Evolutionary conservation across 2,797 vertebrate genomes (phyloP).

Genomic region (Heterohyrax brucei): DNA sequence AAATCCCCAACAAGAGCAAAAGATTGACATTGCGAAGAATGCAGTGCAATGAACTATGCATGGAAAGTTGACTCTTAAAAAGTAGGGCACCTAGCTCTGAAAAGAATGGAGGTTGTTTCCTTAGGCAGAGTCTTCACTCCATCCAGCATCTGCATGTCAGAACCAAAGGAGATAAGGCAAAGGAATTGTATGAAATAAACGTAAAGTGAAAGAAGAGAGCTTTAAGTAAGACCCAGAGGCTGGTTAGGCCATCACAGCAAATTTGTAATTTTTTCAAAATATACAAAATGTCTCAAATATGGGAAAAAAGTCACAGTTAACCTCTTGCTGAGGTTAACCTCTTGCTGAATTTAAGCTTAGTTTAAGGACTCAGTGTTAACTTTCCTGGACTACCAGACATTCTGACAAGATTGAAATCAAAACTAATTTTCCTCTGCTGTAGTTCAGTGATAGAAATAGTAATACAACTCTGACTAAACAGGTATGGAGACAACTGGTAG

Average conservation of each 20-base stretch:
- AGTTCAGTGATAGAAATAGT: background rate
- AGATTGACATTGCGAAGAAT: background rate
- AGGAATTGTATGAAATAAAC: background rate
- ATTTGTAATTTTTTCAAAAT: constrained; percentile 28
- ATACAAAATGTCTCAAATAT: background rate
- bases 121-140: background rate
- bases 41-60: background rate
- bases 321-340: background rate
- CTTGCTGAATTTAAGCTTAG: constrained; percentile 23
- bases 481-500: background rate
- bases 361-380: background rate
- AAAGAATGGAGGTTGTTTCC: background rate
- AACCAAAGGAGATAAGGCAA: background rate
- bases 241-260: background rate
- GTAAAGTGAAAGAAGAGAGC: background rate
- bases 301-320: constrained; percentile 23
- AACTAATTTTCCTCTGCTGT: background rate
- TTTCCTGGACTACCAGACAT: background rate
- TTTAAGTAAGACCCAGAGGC: background rate
- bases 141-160: background rate
- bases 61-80: background rate
- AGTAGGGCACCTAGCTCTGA: background rate
- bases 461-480: background rate
- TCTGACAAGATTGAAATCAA: background rate
- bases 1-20: constrained; percentile 11